Evolutionary conservation across 2,113 vertebrate species (phyloP).

Genomic region (Syngnathus scovelli): DNA sequence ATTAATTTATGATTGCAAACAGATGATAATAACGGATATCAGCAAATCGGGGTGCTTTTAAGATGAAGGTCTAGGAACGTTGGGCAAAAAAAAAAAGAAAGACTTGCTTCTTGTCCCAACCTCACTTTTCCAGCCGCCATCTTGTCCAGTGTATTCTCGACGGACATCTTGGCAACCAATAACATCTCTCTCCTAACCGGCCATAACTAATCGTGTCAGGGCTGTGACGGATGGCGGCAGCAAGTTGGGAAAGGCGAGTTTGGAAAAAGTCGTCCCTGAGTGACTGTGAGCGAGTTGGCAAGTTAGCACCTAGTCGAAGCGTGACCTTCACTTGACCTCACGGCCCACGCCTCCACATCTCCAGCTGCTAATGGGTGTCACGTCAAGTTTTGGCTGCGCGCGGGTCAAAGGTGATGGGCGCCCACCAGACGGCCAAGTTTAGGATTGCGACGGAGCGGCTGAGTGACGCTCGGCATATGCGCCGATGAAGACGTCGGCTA

Average conservation of each 20-base stretch:
- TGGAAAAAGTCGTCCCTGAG: conserved; percentile 62
- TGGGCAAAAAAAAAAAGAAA: background rate
- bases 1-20: too few species aligned
- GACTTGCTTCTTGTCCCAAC: background rate
- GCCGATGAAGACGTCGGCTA: conserved; percentile 24
- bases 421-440: conserved; percentile 64
- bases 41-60: too few species aligned
- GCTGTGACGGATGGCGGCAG: conserved; percentile 36
- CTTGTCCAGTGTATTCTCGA: background rate
- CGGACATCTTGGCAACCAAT: conserved; percentile 27
- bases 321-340: conserved; percentile 74
- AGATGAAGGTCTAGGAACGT: too few species aligned
- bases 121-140: background rate
- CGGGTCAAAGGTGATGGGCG: conserved; percentile 53
- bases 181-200: conserved; percentile 62
- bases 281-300: conserved; percentile 93
- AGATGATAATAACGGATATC: too few species aligned
- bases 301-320: conserved; percentile 92
- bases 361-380: conserved; percentile 75
- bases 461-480: conserved; percentile 69
- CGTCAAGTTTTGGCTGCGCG: conserved; percentile 49
- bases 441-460: conserved; percentile 60
- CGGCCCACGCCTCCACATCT: conserved; percentile 40
- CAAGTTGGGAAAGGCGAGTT: background rate
- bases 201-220: conserved; percentile 79